phyloP scores from a whole-genome alignment of 1,140 invertebrate species.

The Tetragonula clypearis region DNA sequence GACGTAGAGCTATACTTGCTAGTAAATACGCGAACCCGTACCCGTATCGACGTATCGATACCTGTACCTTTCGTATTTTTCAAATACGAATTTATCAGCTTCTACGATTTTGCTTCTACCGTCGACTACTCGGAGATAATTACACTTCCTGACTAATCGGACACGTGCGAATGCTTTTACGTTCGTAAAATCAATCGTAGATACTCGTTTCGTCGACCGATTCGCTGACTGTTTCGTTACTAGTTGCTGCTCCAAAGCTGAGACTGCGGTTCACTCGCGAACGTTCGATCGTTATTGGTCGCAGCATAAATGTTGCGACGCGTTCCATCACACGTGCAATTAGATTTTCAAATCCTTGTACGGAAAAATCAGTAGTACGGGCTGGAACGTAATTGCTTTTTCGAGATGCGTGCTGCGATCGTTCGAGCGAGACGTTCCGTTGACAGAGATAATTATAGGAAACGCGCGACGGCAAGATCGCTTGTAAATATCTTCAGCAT shows the following conservation, averaged over 20 bases:
- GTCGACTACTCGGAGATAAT: no score
- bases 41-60: neutral
- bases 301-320: neutral
- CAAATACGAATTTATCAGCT: neutral
- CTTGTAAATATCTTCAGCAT: constrained; percentile 36
- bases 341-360: neutral
- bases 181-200: no score
- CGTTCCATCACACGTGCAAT: neutral
- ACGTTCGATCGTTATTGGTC: neutral
- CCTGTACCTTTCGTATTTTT: neutral
- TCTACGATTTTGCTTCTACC: neutral
- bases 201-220: no score
- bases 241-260: no score
- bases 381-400: no score
- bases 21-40: no score
- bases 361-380: neutral
- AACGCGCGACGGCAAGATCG: neutral
- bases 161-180: neutral
- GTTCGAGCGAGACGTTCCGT: neutral
- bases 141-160: neutral
- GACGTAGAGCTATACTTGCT: neutral
- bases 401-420: neutral
- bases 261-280: neutral
- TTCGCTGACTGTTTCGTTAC: no score
- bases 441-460: neutral